A percentile compares a stretch with the other conserved stretches of the same genome.
Conservation (phyloP, 2,113 vertebrate genomes). For the Bufo gargarizans region DNA sequence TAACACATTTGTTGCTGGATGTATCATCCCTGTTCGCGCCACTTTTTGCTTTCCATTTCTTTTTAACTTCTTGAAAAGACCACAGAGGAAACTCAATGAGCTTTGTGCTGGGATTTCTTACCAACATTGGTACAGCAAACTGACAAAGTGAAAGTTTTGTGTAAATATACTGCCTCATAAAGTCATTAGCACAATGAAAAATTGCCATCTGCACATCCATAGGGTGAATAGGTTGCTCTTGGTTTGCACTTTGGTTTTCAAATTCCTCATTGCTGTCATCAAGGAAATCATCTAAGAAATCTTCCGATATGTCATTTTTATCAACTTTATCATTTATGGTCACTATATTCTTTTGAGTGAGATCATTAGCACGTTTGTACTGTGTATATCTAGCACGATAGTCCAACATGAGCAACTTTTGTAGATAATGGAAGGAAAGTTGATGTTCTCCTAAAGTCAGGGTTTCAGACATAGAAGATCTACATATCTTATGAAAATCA, state of each 20-base stretch:
- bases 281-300: slow-evolving; percentile 60
- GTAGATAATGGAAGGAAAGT: slow-evolving; percentile 67
- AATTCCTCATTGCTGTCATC: not conserved
- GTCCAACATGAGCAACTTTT: slow-evolving; percentile 66
- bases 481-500: slow-evolving; percentile 67
- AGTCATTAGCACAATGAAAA: slow-evolving; percentile 73
- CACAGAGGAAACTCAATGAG: slow-evolving; percentile 72
- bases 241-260: not conserved
- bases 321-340: too few species aligned
- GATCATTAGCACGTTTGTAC: slow-evolving; percentile 47
- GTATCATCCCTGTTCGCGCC: too few species aligned
- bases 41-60: slow-evolving; percentile 68
- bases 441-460: slow-evolving; percentile 65
- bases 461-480: slow-evolving; percentile 56
- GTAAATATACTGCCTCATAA: slow-evolving; percentile 75
- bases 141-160: slow-evolving; percentile 75
- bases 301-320: slow-evolving; percentile 7
- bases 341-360: not conserved
- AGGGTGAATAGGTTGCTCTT: slow-evolving; percentile 66
- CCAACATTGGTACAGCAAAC: slow-evolving; percentile 75
- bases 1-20: slow-evolving; percentile 65
- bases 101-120: slow-evolving; percentile 65
- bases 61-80: slow-evolving; percentile 70
- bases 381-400: slow-evolving; percentile 67
- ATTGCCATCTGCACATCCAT: slow-evolving; percentile 78